Evolutionary conservation across 2,113 vertebrate species (phyloP), one percentile per base, ranked within the genome.

Genomic region (Poeciliopsis occidentalis): DNA sequence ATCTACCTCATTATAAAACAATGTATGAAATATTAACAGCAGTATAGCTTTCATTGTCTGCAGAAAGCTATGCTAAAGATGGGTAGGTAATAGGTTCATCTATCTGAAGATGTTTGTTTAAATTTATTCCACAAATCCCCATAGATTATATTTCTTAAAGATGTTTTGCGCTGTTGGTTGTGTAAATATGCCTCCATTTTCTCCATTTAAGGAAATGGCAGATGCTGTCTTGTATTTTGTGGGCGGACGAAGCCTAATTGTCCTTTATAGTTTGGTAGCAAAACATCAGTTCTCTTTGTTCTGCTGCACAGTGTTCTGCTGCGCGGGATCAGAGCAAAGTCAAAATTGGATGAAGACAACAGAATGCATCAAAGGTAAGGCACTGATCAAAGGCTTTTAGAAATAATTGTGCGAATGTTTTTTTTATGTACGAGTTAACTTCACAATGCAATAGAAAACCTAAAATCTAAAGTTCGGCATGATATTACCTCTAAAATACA

Each of bases 271-370:
- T 41, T 54, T 22, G 41, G 31, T n/a, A 65, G 27, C 37, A 63
- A 17, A 64, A 54, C 41, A 31, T 78, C 32, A 0, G 69, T 60
- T 79, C 8, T 13, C 64, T 77, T 68, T 41, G 37, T 17, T 85
- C 12, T 63, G 12, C 44, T 71, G n/a, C 11, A 0, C 1, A 65
- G 60, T 32, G 51, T 64, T 31, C 17, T 54, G 64, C 34, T 41
- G 62, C 32, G 32, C 39, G 24, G 41, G n/a, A 47, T 69, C 60
- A 44, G 26, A 68, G 60, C 34, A 62, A 41, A 65, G 62, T 65
- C n/a, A 62, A 29, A 64, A 63, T 24, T 41, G 26, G 6, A 11
- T 60, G 26, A 66, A 51, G 4, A 67, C 24, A 64, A 22, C 29
- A 26, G 41, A 15, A 47, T 65, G 47, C 34, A 70, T n/a, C 30